Percentiles rank a stretch among this genome's conserved stretches.
These are phyloP conservation scores for Venturia canescens DNA, from an alignment of 1,140 invertebrate genomes.

Conservation along the genomic window DNA sequence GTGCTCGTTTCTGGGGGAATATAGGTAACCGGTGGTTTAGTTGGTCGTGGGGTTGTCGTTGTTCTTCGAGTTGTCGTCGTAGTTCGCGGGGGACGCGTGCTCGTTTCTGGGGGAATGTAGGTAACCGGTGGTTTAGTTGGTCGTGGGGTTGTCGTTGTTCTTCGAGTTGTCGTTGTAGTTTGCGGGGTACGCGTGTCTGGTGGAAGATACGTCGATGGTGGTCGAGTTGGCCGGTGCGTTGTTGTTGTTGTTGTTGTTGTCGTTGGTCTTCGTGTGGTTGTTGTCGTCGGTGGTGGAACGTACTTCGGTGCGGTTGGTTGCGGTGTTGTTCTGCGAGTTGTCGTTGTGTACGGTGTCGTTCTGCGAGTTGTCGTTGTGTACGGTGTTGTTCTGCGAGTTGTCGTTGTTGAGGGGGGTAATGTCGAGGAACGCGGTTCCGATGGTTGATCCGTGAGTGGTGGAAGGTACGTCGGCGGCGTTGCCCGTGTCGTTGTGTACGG, in stretches of 20 bases:
- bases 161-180: too few species aligned
- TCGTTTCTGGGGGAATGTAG: too few species aligned
- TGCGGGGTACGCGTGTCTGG: too few species aligned
- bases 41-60: not conserved
- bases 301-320: conserved; percentile 19
- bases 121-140: too few species aligned
- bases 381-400: not conserved
- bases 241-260: not conserved
- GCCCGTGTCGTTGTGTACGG: conserved; percentile 12
- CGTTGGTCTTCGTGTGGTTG: not conserved
- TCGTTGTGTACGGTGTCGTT: conserved; percentile 27
- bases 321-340: conserved; percentile 11
- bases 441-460: conserved; percentile 28
- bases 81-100: too few species aligned
- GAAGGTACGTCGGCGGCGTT: conserved; percentile 25
- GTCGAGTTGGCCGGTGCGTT: not conserved
- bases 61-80: too few species aligned
- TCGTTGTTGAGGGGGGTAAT: not conserved
- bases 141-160: not conserved
- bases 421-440: not conserved
- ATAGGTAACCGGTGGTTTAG: too few species aligned
- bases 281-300: not conserved
- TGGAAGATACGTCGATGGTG: conserved; percentile 30
- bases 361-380: conserved; percentile 16
- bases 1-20: too few species aligned